phyloP scores from a whole-genome alignment of 1,140 invertebrate species.

The Microplitis demolitor region DNA sequence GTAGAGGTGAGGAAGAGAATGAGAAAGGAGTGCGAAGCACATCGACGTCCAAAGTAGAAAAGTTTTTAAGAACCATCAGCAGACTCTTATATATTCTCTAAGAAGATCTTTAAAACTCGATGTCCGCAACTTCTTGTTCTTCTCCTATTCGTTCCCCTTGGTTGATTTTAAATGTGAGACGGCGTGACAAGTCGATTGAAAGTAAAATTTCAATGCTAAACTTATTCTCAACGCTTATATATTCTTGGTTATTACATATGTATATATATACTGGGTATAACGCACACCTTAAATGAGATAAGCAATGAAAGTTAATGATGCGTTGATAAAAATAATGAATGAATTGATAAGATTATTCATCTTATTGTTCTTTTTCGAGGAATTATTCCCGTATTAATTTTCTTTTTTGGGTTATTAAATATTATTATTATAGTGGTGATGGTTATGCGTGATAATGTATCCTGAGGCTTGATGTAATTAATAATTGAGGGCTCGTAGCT shows the following conservation, averaged over 20 bases:
- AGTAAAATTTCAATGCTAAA: conserved; percentile 5
- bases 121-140: conserved; percentile 2
- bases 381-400: not conserved
- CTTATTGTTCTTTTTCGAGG: not conserved
- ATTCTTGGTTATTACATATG: not conserved
- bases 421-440: not conserved
- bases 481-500: conserved; percentile 49
- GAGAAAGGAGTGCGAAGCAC: not conserved
- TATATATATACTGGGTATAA: not conserved
- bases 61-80: conserved; percentile 11
- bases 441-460: not conserved
- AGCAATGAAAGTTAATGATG: not conserved
- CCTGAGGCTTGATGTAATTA: conserved; percentile 46
- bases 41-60: conserved; percentile 3
- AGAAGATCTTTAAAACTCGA: not conserved
- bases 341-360: not conserved
- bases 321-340: not conserved
- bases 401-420: no score
- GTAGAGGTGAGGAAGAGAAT: not conserved
- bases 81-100: not conserved
- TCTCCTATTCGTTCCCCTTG: conserved; percentile 15
- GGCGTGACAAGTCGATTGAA: conserved; percentile 10
- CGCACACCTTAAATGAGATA: not conserved
- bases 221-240: not conserved
- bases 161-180: conserved; percentile 16